These are phyloP conservation scores for Ophraella communa DNA, from an alignment of 2,888 invertebrate genomes.

Conservation along the genomic window DNA sequence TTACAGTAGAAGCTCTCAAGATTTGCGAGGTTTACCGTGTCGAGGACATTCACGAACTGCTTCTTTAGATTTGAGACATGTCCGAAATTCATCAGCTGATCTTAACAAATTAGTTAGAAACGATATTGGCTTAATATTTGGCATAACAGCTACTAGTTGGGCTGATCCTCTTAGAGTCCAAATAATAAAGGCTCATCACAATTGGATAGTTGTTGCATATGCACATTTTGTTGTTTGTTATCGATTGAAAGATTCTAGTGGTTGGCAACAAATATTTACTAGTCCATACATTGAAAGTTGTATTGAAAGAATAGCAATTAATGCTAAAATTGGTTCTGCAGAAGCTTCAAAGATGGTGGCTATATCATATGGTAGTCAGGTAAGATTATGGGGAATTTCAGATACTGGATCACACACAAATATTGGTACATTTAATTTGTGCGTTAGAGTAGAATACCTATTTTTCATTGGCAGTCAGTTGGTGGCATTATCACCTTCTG, in stretches of 20 bases:
- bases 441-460: conserved; percentile 92
- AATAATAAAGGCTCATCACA: conserved; percentile 95
- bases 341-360: conserved; percentile 81
- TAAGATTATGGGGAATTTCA: conserved; percentile 80
- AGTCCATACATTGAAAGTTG: conserved; percentile 89
- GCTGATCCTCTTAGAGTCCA: conserved; percentile 87
- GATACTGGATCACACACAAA: conserved; percentile 78
- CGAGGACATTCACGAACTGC: conserved; percentile 81
- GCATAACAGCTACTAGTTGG: conserved; percentile 68
- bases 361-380: conserved; percentile 78
- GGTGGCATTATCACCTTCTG: conserved; percentile 91
- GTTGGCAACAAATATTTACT: conserved; percentile 95
- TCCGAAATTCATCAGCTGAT: conserved; percentile 77
- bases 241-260: conserved; percentile 94
- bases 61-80: conserved; percentile 78
- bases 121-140: conserved; percentile 75
- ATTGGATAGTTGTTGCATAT: conserved; percentile 97
- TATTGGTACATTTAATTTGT: conserved; percentile 86
- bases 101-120: conserved; percentile 74
- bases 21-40: conserved; percentile 59
- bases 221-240: conserved; percentile 96
- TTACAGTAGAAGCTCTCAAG: conserved; percentile 61
- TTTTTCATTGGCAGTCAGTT: conserved; percentile 98
- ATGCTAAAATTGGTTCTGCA: conserved; percentile 69
- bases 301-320: conserved; percentile 92